Evolutionary conservation across 2,113 vertebrate species (phyloP).

Genomic region (Rhabdornis inornatus): DNA sequence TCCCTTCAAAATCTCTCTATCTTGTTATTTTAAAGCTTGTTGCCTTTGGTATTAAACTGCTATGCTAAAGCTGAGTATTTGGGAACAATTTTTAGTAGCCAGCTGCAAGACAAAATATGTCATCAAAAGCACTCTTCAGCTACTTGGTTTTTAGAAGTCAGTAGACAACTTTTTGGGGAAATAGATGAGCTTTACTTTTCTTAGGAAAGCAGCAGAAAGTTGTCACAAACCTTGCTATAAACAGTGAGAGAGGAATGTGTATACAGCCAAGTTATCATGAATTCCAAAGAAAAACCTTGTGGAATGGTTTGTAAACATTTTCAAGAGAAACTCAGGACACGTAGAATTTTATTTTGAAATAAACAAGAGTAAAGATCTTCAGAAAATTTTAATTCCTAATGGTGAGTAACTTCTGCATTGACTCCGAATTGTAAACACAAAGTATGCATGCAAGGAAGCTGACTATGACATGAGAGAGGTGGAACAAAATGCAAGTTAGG

Average conservation of each 20-base stretch:
- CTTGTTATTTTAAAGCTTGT: background rate
- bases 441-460: background rate
- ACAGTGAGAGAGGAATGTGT: background rate
- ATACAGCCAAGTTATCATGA: accelerated
- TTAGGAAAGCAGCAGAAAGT: background rate
- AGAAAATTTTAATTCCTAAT: background rate
- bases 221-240: background rate
- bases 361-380: background rate
- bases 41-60: background rate
- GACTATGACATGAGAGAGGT: background rate
- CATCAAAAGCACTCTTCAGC: background rate
- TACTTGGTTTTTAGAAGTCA: background rate
- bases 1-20: background rate
- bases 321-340: background rate
- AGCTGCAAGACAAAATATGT: background rate
- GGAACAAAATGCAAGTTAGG: background rate
- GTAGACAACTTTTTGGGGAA: background rate
- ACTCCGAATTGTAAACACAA: background rate
- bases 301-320: background rate
- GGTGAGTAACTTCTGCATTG: background rate
- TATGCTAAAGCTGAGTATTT: background rate
- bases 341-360: background rate
- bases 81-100: background rate
- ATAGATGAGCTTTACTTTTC: background rate
- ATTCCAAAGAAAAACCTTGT: background rate